These are phyloP conservation scores for Ornithorhynchus anatinus DNA, from an alignment of 2,113 vertebrate genomes.

Conservation along the genomic window DNA sequence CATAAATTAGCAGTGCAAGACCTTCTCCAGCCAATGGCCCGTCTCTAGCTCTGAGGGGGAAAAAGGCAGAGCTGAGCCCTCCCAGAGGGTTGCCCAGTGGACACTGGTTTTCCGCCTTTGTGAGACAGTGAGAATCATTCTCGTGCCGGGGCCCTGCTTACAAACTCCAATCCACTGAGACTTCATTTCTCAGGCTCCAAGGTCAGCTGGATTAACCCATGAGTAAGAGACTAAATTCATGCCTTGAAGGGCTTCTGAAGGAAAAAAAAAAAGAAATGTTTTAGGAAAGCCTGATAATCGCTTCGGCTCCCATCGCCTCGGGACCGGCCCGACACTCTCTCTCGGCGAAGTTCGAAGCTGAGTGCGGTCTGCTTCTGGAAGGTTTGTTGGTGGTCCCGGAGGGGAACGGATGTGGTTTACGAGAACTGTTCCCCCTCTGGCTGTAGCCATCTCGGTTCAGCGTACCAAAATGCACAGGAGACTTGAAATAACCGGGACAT, in stretches of 20 bases:
- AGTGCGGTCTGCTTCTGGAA: background rate
- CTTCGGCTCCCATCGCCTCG: background rate
- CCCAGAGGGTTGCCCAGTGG: constrained; percentile 4
- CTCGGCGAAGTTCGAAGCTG: background rate
- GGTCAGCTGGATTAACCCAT: background rate
- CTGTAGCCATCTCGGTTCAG: background rate
- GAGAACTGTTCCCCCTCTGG: background rate
- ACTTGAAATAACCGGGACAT: constrained; percentile 15
- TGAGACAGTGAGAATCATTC: constrained; percentile 17
- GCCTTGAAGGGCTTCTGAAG: background rate
- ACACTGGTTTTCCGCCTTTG: background rate
- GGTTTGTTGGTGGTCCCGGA: background rate
- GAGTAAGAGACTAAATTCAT: background rate
- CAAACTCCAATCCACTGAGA: background rate
- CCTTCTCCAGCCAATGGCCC: too few species aligned
- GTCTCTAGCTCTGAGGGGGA: background rate
- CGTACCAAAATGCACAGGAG: background rate
- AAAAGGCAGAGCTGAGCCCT: constrained; percentile 5
- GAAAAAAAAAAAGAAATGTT: too few species aligned
- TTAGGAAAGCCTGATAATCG: background rate
- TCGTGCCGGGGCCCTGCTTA: background rate
- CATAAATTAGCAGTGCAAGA: too few species aligned
- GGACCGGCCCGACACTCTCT: constrained; percentile 15
- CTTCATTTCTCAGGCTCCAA: background rate
- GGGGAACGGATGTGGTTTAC: background rate